Percentiles rank a stretch among this genome's conserved stretches.
phyloP scores from a whole-genome alignment of 2,888 invertebrate species.

The Drosophila eohydei region DNA sequence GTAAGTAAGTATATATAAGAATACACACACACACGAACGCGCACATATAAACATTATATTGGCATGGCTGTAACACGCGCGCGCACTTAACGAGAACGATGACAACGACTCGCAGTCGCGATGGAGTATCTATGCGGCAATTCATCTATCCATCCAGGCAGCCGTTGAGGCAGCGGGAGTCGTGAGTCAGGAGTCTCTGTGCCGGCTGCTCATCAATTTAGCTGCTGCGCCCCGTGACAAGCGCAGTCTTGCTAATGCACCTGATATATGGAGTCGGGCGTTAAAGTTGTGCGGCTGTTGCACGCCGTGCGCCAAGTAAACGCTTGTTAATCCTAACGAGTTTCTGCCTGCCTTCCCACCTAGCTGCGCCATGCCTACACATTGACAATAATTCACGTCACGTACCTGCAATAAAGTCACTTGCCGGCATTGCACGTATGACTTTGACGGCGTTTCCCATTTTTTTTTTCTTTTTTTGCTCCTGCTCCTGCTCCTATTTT shows the following conservation, averaged over 20 bases:
- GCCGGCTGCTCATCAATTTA: constrained; percentile 78
- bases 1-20: not conserved
- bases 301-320: constrained; percentile 70
- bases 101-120: constrained; percentile 41
- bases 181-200: constrained; percentile 24
- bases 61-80: constrained; percentile 68
- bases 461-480: constrained; percentile 38
- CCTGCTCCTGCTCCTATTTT: constrained; percentile 51
- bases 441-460: constrained; percentile 71
- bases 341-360: constrained; percentile 47
- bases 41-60: constrained; percentile 59
- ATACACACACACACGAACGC: not conserved
- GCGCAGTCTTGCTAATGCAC: constrained; percentile 72
- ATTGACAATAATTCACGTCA: constrained; percentile 81
- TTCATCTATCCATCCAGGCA: constrained; percentile 47
- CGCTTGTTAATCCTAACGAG: constrained; percentile 82
- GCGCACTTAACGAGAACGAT: constrained; percentile 70
- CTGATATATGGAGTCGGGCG: constrained; percentile 58
- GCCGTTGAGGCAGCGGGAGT: constrained; percentile 6
- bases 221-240: constrained; percentile 68
- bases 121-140: constrained; percentile 56
- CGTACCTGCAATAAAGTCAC: constrained; percentile 81
- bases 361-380: constrained; percentile 28
- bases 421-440: constrained; percentile 80
- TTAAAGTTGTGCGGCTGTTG: constrained; percentile 62